Evolutionary conservation across 2,888 invertebrate species (phyloP).

Genomic region (Meiosimyza platycephala): DNA sequence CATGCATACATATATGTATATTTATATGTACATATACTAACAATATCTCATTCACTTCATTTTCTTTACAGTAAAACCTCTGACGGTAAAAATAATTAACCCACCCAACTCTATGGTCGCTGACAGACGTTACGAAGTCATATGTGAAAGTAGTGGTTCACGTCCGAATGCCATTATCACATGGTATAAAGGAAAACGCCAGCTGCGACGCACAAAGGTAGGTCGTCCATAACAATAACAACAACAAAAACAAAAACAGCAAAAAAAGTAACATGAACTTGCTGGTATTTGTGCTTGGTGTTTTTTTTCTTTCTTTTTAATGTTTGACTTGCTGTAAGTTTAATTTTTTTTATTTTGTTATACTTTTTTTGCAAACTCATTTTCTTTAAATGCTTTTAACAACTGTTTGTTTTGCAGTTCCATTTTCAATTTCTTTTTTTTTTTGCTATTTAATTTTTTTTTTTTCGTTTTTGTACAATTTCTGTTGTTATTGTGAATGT

Average conservation of each 20-base stretch:
- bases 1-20: not conserved
- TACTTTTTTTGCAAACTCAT: slow-evolving; percentile 21
- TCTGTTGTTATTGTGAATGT: not conserved
- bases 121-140: slow-evolving; percentile 84
- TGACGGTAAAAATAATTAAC: slow-evolving; percentile 82
- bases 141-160: slow-evolving; percentile 87
- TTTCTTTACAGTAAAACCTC: slow-evolving; percentile 77
- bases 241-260: too few species aligned
- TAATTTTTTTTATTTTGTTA: slow-evolving; percentile 9
- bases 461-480: too few species aligned
- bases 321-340: too few species aligned
- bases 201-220: slow-evolving; percentile 84
- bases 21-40: not conserved
- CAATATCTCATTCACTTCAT: slow-evolving; percentile 23
- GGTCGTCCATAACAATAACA: slow-evolving; percentile 47
- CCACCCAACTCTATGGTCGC: slow-evolving; percentile 79
- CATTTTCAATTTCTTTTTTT: not conserved
- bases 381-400: slow-evolving; percentile 24
- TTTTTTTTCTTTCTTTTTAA: too few species aligned
- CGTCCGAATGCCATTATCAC: slow-evolving; percentile 87
- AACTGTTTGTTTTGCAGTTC: not conserved
- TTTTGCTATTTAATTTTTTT: too few species aligned
- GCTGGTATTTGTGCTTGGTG: too few species aligned
- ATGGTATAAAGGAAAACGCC: slow-evolving; percentile 90
- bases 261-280: too few species aligned